Base-by-base conservation (phyloP, 2,888 invertebrate species). In the Crocallis elinguaria region DNA sequence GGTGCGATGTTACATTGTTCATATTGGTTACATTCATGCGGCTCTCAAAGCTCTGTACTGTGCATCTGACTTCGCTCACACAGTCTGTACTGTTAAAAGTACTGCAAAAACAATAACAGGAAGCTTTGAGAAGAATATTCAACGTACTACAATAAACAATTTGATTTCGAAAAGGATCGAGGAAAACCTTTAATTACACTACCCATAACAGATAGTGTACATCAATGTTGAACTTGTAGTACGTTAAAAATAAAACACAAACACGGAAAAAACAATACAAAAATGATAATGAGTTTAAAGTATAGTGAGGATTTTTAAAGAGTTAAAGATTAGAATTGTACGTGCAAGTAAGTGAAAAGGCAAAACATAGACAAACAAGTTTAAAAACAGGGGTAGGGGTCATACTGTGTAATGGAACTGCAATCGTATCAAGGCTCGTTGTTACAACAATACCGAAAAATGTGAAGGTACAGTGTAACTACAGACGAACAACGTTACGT, bases 51-150 rank as follows among this genome's bases (percentile, higher is more conserved):
- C 84, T 88, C 83, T 88, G 88, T 62, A 84, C 71, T 70, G 87
- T 86, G 83, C 86, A 84, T 82, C 85, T 86, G 72, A 81, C 74
- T 84, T 88, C 90, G 73, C 82, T 88, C 84, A 90, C 82, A 88
- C 80, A 82, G 79, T 90, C 90, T 84, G 89, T 86, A 88, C 88
- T 89, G 84, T 90, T 88, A 88, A 88, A 90, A 87, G 84, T 85
- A 89, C 90, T 91, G 91, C 86, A 88, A 87, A 85, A 85, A 90
- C 86, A 88, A 88, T 82, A 52, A 64, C 62, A 62, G 37, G 39
- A 64, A 60, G 64, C 64, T 56, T 54, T 60, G 49, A 67, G 45
- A 57, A 39, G 32, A 36, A 52, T 41, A 59, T 57, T 49, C 51
- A 52, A 57, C 17, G 33, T 55, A 49, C 56, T 46, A 43, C 48